Evolutionary conservation across 2,888 invertebrate species (phyloP).

Genomic region (Synergus gifuensis): DNA sequence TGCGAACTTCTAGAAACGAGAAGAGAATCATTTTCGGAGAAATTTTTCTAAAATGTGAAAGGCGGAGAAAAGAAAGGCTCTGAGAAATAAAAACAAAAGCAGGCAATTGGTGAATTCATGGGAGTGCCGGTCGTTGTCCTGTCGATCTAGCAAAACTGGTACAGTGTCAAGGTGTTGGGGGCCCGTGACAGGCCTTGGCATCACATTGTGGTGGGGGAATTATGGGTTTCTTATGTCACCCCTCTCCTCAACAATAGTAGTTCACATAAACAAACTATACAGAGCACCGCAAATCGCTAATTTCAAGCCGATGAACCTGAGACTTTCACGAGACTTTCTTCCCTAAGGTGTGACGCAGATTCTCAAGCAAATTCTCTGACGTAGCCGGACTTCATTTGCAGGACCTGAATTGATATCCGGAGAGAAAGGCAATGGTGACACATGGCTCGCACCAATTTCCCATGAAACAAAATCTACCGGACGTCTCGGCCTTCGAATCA

Average conservation of each 20-base stretch:
- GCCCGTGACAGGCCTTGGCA: constrained; percentile 17
- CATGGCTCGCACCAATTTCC: constrained; percentile 47
- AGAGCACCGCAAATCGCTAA: neutral
- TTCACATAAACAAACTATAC: constrained; percentile 6
- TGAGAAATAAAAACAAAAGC: neutral
- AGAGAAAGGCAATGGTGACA: constrained; percentile 71
- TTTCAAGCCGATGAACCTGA: constrained; percentile 27
- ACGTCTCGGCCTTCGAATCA: constrained; percentile 46
- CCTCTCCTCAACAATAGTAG: constrained; percentile 2
- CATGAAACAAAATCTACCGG: constrained; percentile 57
- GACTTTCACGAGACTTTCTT: constrained; percentile 69
- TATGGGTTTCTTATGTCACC: neutral
- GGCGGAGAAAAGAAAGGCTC: neutral
- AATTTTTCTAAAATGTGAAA: neutral
- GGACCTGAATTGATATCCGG: constrained; percentile 61
- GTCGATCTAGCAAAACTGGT: constrained; percentile 66
- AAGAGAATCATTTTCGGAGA: neutral
- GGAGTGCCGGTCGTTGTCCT: constrained; percentile 37
- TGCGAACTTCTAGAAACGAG: neutral
- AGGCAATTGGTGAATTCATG: constrained; percentile 5
- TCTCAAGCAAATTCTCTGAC: constrained; percentile 30
- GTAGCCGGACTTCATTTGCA: constrained; percentile 50
- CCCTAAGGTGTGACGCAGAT: constrained; percentile 33
- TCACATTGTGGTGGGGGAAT: neutral
- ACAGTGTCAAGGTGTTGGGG: constrained; percentile 72